Evolutionary conservation across 2,113 vertebrate species (phyloP).

Genomic region (Lates calcarifer): DNA sequence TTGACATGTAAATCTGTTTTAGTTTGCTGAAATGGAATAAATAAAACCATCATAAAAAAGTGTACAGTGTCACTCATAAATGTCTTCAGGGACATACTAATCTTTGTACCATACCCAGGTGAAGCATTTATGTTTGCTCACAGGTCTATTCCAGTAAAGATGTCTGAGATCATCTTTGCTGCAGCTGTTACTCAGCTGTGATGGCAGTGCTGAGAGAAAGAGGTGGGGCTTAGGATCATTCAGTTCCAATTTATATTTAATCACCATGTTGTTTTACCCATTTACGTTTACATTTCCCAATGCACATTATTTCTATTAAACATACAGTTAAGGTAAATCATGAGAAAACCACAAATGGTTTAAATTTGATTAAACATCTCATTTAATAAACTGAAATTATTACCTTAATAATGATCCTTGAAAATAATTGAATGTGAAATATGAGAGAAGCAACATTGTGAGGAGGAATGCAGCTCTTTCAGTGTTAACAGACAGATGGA

Average conservation of each 20-base stretch:
- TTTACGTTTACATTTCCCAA: neutral
- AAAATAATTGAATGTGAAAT: slow-evolving; percentile 11
- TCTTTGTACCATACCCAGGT: neutral
- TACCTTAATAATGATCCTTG: neutral
- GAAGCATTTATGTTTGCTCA: neutral
- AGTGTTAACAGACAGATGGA: slow-evolving; percentile 52
- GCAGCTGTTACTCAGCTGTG: slow-evolving; percentile 28
- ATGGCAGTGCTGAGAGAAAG: neutral
- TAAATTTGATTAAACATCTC: neutral
- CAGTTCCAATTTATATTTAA: slow-evolving; percentile 7
- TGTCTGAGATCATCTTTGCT: slow-evolving; percentile 20
- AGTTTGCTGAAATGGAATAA: neutral
- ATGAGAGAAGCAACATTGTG: neutral
- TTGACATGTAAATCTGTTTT: neutral
- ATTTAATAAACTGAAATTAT: neutral
- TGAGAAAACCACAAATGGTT: neutral
- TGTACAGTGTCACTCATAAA: neutral
- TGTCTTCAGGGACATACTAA: neutral
- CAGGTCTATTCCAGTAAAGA: slow-evolving; percentile 15
- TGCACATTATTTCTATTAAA: slow-evolving; percentile 8
- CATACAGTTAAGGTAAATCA: neutral
- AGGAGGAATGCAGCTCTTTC: neutral
- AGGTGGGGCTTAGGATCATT: neutral
- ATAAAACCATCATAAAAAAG: slow-evolving; percentile 6
- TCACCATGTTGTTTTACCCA: neutral